These are phyloP conservation scores for Macrostomum lignano DNA, from an alignment of 1,140 invertebrate genomes.

Conservation along the genomic window DNA sequence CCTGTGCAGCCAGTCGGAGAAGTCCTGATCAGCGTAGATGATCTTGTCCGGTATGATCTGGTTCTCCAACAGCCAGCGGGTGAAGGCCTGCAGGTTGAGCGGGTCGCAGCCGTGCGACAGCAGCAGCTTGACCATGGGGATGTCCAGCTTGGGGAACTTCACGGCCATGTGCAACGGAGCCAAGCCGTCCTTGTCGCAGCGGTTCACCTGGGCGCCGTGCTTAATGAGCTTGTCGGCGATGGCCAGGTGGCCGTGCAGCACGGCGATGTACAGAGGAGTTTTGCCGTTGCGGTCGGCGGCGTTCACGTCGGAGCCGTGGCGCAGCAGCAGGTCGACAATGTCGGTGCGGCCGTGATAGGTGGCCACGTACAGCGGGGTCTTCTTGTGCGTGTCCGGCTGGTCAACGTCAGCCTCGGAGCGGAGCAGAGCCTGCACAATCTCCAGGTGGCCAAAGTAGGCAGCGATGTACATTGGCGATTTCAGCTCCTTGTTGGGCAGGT, in stretches of 20 bases:
- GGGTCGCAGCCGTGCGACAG: slow-evolving; percentile 7
- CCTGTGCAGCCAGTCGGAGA: slow-evolving; percentile 5
- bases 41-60: slow-evolving; percentile 7
- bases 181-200: slow-evolving; percentile 7
- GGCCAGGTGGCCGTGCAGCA: slow-evolving; percentile 17
- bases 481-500: slow-evolving; percentile 6
- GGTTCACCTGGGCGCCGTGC: slow-evolving; percentile 15
- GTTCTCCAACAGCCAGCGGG: slow-evolving; percentile 6
- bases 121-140: slow-evolving; percentile 8
- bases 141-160: slow-evolving; percentile 8
- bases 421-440: slow-evolving; percentile 7
- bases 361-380: slow-evolving; percentile 10
- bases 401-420: slow-evolving; percentile 6
- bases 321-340: slow-evolving; percentile 16
- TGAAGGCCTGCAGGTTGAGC: slow-evolving; percentile 7
- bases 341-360: slow-evolving; percentile 16
- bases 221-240: slow-evolving; percentile 17
- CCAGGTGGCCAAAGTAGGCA: slow-evolving; percentile 8
- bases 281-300: slow-evolving; percentile 13
- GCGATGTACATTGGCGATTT: slow-evolving; percentile 8
- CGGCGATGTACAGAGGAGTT: slow-evolving; percentile 21
- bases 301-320: slow-evolving; percentile 16
- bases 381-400: slow-evolving; percentile 8
- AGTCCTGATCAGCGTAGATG: slow-evolving; percentile 5
- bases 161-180: slow-evolving; percentile 8